These are phyloP conservation scores for Trichoplusia ni DNA, from an alignment of 1,140 invertebrate genomes.

Conservation along the genomic window DNA sequence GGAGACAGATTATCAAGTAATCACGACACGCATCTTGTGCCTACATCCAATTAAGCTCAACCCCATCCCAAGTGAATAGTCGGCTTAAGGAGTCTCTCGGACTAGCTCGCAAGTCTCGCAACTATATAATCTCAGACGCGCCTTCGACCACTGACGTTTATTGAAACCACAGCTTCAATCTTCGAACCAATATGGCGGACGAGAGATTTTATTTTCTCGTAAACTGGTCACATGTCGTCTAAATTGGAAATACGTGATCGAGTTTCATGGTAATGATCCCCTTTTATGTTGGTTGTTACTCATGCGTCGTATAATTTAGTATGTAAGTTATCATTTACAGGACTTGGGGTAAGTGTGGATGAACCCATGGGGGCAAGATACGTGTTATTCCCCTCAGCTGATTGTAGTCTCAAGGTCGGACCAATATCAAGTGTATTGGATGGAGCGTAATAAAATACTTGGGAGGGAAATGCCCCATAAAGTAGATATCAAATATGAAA, in stretches of 20 bases:
- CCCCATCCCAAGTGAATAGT: neutral
- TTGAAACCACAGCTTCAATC: conserved; percentile 11
- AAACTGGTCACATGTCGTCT: conserved; percentile 36
- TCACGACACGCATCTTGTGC: conserved; percentile 1
- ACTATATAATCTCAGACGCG: too few species aligned
- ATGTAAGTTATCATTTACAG: conserved; percentile 4
- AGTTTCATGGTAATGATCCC: conserved; percentile 34
- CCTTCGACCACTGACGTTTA: conserved; percentile 10
- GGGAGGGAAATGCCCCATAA: too few species aligned
- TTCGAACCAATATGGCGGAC: neutral
- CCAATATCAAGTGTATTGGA: too few species aligned
- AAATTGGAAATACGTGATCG: conserved; percentile 42
- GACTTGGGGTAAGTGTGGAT: neutral
- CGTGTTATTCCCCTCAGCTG: neutral
- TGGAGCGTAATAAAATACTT: too few species aligned
- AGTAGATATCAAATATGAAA: too few species aligned
- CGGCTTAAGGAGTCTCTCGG: conserved; percentile 4
- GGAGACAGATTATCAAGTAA: conserved; percentile 13
- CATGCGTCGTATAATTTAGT: conserved; percentile 30
- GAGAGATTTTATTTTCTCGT: conserved; percentile 31
- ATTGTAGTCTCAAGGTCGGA: neutral
- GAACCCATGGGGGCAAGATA: neutral
- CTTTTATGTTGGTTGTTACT: conserved; percentile 37
- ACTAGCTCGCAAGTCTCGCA: neutral
- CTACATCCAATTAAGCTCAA: conserved; percentile 1